A percentile compares a stretch with the other conserved stretches of the same genome.
These are phyloP conservation scores for Liopterus haemorrhoidalis DNA, from an alignment of 2,888 invertebrate genomes.

Conservation along the genomic window DNA sequence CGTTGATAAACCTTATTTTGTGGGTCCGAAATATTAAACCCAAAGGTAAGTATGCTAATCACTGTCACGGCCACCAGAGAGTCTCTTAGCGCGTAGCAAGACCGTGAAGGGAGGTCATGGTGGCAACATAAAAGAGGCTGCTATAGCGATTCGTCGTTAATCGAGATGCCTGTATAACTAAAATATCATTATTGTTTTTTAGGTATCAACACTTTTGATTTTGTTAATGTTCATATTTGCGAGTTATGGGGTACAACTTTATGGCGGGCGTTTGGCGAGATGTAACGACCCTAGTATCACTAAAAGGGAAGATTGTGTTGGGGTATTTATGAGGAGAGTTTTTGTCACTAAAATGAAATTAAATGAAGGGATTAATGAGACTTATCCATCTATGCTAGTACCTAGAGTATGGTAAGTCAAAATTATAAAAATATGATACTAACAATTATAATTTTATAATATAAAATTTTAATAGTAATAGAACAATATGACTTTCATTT, in stretches of 20 bases:
- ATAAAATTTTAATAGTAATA: too few species aligned
- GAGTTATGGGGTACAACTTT: conserved; percentile 96
- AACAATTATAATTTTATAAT: too few species aligned
- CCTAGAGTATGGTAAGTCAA: conserved; percentile 85
- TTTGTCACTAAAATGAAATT: conserved; percentile 98
- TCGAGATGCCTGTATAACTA: too few species aligned
- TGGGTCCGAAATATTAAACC: too few species aligned
- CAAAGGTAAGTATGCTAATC: too few species aligned
- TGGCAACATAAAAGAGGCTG: too few species aligned
- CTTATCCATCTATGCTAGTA: conserved; percentile 90
- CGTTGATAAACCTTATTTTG: too few species aligned
- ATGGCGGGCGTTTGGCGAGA: conserved; percentile 91
- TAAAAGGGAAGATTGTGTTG: conserved; percentile 81
- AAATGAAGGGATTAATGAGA: conserved; percentile 71
- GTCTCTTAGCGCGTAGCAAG: too few species aligned
- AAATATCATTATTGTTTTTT: conserved; percentile 36
- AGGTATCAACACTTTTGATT: conserved; percentile 93
- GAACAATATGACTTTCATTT: too few species aligned
- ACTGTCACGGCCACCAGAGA: too few species aligned
- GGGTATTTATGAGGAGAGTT: conserved; percentile 90
- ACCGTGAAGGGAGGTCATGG: too few species aligned
- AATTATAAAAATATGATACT: neutral
- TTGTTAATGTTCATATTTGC: conserved; percentile 99
- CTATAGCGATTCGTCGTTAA: too few species aligned
- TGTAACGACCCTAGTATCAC: conserved; percentile 92